Evolutionary conservation across 2,888 invertebrate species (phyloP).

Genomic region (Agrotis ipsilon): DNA sequence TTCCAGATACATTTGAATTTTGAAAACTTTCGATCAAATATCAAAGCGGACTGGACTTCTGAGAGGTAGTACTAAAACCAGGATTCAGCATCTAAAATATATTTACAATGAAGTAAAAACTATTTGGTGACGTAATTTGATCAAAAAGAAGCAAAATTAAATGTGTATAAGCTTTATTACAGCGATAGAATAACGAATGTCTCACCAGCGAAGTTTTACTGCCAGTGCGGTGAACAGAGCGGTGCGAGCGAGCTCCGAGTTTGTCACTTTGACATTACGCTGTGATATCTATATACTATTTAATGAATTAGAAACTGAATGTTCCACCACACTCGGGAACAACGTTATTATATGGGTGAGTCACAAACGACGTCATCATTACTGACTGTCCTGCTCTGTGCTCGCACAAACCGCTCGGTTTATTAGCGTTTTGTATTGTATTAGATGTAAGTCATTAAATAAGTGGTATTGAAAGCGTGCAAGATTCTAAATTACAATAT

Average conservation of each 20-base stretch:
- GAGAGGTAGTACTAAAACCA: neutral
- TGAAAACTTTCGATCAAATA: neutral
- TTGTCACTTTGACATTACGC: neutral
- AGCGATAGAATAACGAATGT: constrained; percentile 23
- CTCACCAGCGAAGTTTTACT: constrained; percentile 18
- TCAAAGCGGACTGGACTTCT: neutral
- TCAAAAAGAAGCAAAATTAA: neutral
- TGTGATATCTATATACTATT: constrained; percentile 6
- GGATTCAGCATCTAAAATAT: neutral
- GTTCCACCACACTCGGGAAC: neutral
- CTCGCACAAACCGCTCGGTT: constrained; percentile 21
- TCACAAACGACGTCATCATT: neutral
- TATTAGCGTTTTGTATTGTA: constrained; percentile 25
- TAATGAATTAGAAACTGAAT: neutral
- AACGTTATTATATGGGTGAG: constrained; percentile 3
- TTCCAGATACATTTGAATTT: constrained; percentile 8
- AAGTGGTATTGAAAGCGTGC: constrained; percentile 81
- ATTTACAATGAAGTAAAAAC: neutral
- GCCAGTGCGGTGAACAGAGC: constrained; percentile 1
- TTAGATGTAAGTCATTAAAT: constrained; percentile 52
- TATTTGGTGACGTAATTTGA: neutral
- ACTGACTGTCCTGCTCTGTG: neutral
- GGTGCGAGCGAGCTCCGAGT: constrained; percentile 7
- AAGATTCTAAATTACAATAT: constrained; percentile 86
- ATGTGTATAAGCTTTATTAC: constrained; percentile 12